Evolutionary conservation across 2,888 invertebrate genomes (phyloP), one percentile per base, ranked within the genome.

Genomic region (Sussaba pulchella): DNA sequence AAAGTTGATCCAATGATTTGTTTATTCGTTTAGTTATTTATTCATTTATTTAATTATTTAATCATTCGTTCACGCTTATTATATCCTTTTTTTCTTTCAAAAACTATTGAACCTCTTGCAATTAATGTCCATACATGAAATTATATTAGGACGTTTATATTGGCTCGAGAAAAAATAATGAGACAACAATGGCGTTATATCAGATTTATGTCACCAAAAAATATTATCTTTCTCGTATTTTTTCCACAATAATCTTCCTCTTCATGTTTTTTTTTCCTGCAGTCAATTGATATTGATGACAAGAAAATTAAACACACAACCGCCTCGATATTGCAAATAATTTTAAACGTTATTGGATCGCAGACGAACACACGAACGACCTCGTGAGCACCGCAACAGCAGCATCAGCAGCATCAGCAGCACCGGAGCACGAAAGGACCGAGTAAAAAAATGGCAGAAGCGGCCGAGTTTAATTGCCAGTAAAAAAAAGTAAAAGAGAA

Each of bases 381-480:
- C 78, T 73, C 61, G 78, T 45, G 17, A 24, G 4, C 21, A n/a
- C n/a, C n/a, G n/a, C n/a, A n/a, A n/a, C n/a, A n/a, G n/a, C n/a
- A n/a, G n/a, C n/a, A n/a, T n/a, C n/a, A n/a, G n/a, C n/a, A n/a
- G n/a, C n/a, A 24, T 21, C 41, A 31, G 41, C 6, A 21, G 41
- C 2, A 39, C 9, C 31, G 63, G 41, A 47, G 17, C 10, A n/a
- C 10, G 31, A 45, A 61, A 2, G 19, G 24, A 45, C 47, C 61
- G 21, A 36, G 9, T 36, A 67, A 70, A 57, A 26, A 70, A 69
- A 74, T 50, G 50, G 61, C 31, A 54, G 57, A 74, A 79, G 64
- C 64, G 39, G 63, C 31, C 26, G 74, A 70, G 69, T 79, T 79
- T 71, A 75, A 75, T 79, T 70, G 75, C 64, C 75, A 50, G 64